Conservation (phyloP, 2,888 invertebrate genomes). For the Hyles lineata region DNA sequence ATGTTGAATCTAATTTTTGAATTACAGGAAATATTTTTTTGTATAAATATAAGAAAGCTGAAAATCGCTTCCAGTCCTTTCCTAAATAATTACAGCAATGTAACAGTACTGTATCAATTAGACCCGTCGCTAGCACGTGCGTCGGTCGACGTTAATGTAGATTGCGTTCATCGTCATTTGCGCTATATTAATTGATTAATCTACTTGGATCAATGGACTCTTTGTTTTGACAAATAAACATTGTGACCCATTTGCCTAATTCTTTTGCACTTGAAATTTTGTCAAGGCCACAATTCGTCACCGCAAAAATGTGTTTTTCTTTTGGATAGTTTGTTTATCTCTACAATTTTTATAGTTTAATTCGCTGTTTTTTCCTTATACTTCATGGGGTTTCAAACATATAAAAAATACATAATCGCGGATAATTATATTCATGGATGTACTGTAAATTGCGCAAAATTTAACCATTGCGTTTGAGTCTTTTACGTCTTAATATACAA, state of each 20-base stretch:
- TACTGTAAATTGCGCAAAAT: not conserved
- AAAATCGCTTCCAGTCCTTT: too few species aligned
- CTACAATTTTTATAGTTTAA: not conserved
- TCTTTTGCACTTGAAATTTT: not conserved
- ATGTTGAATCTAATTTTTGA: too few species aligned
- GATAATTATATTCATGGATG: too few species aligned
- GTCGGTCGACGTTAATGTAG: not conserved
- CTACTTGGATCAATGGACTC: not conserved
- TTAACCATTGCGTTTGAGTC: not conserved
- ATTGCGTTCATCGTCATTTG: conserved; percentile 10
- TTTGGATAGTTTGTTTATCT: not conserved
- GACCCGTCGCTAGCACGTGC: not conserved
- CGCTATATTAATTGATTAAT: not conserved
- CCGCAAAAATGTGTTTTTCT: not conserved
- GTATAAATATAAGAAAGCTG: too few species aligned
- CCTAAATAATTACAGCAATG: too few species aligned
- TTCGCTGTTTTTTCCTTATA: too few species aligned
- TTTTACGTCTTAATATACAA: not conserved
- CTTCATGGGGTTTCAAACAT: not conserved
- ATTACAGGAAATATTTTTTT: too few species aligned
- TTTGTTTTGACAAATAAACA: not conserved
- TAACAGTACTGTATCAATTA: not conserved
- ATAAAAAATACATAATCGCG: too few species aligned
- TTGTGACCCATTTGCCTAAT: conserved; percentile 11
- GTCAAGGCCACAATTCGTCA: not conserved